Conservation (phyloP, 2,888 invertebrate genomes). For the Meta bourneti region DNA sequence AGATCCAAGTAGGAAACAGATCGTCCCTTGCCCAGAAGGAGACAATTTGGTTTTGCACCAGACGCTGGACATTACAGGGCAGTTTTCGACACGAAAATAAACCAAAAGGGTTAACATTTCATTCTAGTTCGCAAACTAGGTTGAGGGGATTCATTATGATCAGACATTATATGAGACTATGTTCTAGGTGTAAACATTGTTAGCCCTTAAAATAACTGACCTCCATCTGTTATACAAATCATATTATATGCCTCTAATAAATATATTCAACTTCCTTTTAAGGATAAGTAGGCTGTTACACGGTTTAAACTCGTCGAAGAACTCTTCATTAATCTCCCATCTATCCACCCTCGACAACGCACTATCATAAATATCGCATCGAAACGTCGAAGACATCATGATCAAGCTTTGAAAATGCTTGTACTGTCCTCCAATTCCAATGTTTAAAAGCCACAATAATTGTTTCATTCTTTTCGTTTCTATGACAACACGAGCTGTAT, state of each 20-base stretch:
- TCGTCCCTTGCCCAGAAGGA: too few relatives aligned
- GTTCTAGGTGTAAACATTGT: background rate
- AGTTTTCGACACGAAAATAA: too few relatives aligned
- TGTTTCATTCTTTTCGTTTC: constrained; percentile 54
- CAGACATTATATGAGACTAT: too few relatives aligned
- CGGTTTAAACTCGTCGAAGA: background rate
- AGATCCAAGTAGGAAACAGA: too few relatives aligned
- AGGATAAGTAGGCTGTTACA: background rate
- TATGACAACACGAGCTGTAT: constrained; percentile 24
- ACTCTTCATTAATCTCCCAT: constrained; percentile 37
- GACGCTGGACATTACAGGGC: too few relatives aligned
- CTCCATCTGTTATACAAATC: background rate
- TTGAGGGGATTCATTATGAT: too few relatives aligned
- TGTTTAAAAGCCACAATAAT: constrained; percentile 20
- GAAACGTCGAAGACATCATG: constrained; percentile 34
- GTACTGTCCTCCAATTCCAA: constrained; percentile 1
- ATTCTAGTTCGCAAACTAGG: too few relatives aligned
- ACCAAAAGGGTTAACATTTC: too few relatives aligned
- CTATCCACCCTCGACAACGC: constrained; percentile 45
- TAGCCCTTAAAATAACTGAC: background rate
- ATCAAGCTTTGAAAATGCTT: constrained; percentile 16
- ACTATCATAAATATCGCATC: constrained; percentile 38
- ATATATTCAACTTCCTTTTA: background rate
- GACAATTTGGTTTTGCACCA: too few relatives aligned
- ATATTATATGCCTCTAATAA: background rate